Base-by-base conservation (phyloP, 2,888 invertebrate species). In the Pterostichus madidus region DNA sequence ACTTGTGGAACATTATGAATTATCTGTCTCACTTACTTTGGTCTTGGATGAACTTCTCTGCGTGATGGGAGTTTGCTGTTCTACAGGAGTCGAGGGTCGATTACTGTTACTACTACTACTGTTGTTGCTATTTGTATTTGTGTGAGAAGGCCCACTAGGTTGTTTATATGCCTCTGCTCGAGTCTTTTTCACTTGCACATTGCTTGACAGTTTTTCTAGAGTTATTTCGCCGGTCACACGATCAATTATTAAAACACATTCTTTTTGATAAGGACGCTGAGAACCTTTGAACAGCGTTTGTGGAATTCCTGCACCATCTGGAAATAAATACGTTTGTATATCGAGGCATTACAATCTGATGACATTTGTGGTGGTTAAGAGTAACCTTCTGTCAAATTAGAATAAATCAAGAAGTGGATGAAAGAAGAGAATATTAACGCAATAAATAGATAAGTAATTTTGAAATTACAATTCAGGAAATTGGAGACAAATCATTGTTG, bases 221-320 rank as follows among this genome's bases (percentile, higher is more conserved):
- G 97, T 97, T 87, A 98, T 95, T 91, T 97, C 97, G 83, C 98
- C 98, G 10, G 98, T 99, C 86, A 93, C 93, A 89, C 95, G 94
- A 91, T 99, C 98, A 86, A 97, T 96, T 85, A 99, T 97, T 79
- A 99, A 93, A 84, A 99, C 96, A 91, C 98, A 99, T 92, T 99
- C 99, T 90, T 97, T 97, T 84, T 96, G 94, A 90, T 96, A 96
- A 79, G 97, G 96, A 88, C 96, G 93, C 89, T 97, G 97, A 87
- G 96, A 97, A 84, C 99, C 99, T 91, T 97, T 97, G 90, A 97
- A 99, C 86, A 98, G 96, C 83, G 98, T 98, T 88, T 97, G 96
- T 83, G 96, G 95, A 84, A 96, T 95, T 75, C 97, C 97, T 85
- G 97, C 95, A 85, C 97, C 97, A 91, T 98, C 98, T 94, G 88